Percentiles rank a stretch among this genome's conserved stretches.
These are phyloP conservation scores for Parnassius mnemosyne DNA, from an alignment of 2,888 invertebrate species.

Conservation along the genomic window DNA sequence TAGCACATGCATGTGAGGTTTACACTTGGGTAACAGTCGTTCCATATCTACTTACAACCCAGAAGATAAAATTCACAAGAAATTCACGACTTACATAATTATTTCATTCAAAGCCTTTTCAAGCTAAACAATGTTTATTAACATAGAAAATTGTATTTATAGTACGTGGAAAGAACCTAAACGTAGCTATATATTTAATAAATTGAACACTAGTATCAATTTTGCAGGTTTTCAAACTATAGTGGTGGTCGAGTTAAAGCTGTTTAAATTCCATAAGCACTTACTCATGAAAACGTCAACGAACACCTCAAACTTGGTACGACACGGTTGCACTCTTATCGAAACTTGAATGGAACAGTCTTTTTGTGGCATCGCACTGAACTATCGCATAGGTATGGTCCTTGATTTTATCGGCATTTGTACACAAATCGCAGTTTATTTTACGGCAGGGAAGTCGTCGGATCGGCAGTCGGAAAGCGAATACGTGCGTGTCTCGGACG, in stretches of 20 bases:
- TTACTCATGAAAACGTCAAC: constrained; percentile 80
- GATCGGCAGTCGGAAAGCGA: constrained; percentile 22
- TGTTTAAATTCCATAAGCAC: constrained; percentile 35
- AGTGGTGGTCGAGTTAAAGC: too few species aligned
- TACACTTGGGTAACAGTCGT: too few species aligned
- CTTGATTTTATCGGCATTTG: constrained; percentile 35
- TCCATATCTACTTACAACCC: too few species aligned
- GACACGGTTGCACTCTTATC: constrained; percentile 70
- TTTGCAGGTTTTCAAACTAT: too few species aligned
- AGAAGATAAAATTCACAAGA: too few species aligned
- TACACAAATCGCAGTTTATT: constrained; percentile 22
- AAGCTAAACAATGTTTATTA: background rate
- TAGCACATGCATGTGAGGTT: too few species aligned
- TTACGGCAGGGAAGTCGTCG: constrained; percentile 25
- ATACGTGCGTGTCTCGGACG: constrained; percentile 35
- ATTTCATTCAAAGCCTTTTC: background rate
- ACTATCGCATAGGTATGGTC: constrained; percentile 51
- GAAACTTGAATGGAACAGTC: constrained; percentile 75
- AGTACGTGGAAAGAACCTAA: too few species aligned
- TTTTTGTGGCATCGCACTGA: constrained; percentile 74
- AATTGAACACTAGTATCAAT: too few species aligned
- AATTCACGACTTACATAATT: too few species aligned
- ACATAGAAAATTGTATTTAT: too few species aligned
- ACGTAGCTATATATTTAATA: too few species aligned
- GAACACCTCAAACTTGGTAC: constrained; percentile 69